Percentiles rank a stretch among this genome's conserved stretches.
phyloP scores from a whole-genome alignment of 2,888 invertebrate species.

The Bugula neritina region DNA sequence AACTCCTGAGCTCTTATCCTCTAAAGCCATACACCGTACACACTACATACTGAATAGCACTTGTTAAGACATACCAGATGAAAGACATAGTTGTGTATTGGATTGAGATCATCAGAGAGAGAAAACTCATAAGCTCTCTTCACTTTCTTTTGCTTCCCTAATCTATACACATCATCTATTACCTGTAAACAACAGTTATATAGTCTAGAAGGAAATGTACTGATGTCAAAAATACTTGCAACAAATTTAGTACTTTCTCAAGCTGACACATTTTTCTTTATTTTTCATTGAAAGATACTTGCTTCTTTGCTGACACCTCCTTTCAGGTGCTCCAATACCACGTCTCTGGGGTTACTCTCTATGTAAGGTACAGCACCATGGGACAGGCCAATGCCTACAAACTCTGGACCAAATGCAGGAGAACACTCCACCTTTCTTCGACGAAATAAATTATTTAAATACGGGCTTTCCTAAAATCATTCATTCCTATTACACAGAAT shows the following conservation, averaged over 20 bases:
- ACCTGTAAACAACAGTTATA: background rate
- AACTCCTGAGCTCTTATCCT: too few species aligned
- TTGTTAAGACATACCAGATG: background rate
- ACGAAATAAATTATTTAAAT: background rate
- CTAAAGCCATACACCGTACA: too few species aligned
- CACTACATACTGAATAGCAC: too few species aligned
- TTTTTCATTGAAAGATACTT: background rate
- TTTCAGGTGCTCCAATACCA: constrained; percentile 16
- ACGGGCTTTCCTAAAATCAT: background rate
- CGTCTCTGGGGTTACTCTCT: background rate
- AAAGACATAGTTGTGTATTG: background rate
- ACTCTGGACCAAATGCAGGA: background rate
- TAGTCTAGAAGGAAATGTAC: too few species aligned
- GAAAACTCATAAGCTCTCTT: background rate
- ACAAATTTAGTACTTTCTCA: too few species aligned
- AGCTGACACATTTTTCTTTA: too few species aligned
- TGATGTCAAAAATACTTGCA: too few species aligned
- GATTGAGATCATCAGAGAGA: background rate
- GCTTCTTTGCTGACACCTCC: background rate
- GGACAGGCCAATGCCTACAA: background rate
- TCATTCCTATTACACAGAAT: background rate
- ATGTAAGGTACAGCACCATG: constrained; percentile 3
- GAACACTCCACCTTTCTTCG: background rate
- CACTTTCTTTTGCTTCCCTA: background rate
- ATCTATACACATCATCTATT: background rate